Evolutionary conservation across 2,797 vertebrate species (phyloP), one percentile per base, ranked within the genome.

Genomic region (Pteronotus mesoamericanus): DNA sequence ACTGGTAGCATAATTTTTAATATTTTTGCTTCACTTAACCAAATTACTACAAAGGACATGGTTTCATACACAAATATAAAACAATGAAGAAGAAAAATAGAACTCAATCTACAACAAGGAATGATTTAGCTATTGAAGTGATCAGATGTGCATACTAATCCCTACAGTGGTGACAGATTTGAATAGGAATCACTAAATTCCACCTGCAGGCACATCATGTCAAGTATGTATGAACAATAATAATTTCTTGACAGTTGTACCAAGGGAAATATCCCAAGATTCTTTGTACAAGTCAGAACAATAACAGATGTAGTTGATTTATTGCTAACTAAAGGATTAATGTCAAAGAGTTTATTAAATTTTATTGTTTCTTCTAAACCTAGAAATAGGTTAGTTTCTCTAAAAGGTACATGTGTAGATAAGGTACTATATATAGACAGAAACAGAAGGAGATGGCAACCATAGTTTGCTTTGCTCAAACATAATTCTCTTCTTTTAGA

Each of bases 301-400:
- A 19, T 86, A 92, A 75, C 19, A 85, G 16, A 42, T 32, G 90
- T 32, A 89, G 46, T 14, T 92, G 32, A 95, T 80, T 93, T 95
- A 96, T 69, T 64, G 21, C 72, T 96, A 95, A 75, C n/a, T 96
- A 55, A 93, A 88, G 57, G 48, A 96, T 22, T 96, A 94, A 42
- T 42, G 32, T 66, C 69, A 97, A 89, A 77, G 82, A 92, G 19
- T 15, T 96, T 93, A 94, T 91, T 96, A 96, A 94, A 97, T 97
- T 94, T 96, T 74, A 97, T 26, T 77, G 57, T 57, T 97, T 96
- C 29, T 55, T 93, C 78, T 94, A 96, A 97, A 86, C 94, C 15
- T 48, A 79, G 95, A 97, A 94, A 16, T 44, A 83, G 26, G 37
- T 53, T 94, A 87, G 66, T 93, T 83, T 86, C 86, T 93, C 64